These are phyloP conservation scores for Drosophila buzzatii DNA, from an alignment of 2,888 invertebrate genomes.

Conservation along the genomic window DNA sequence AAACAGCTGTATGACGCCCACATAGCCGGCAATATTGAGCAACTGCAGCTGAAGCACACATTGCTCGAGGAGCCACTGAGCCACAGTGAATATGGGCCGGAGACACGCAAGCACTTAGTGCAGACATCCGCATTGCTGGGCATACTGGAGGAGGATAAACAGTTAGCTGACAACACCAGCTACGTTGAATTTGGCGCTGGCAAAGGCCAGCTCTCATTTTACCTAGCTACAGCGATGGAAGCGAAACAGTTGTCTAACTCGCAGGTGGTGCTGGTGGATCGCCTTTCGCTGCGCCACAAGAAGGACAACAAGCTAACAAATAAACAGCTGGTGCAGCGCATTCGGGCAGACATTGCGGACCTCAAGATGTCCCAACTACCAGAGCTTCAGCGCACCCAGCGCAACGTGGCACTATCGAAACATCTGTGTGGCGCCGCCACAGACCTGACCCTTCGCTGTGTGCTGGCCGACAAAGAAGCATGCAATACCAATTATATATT, in stretches of 20 bases:
- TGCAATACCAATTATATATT: conserved; percentile 87
- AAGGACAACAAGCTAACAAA: conserved; percentile 89
- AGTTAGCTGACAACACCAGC: conserved; percentile 88
- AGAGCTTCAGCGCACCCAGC: conserved; percentile 82
- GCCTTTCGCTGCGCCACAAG: conserved; percentile 93
- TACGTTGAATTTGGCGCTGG: conserved; percentile 96
- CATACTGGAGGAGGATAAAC: conserved; percentile 87
- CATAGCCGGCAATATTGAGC: conserved; percentile 83
- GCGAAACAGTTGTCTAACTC: conserved; percentile 83
- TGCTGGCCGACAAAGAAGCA: conserved; percentile 77
- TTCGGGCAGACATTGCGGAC: conserved; percentile 93
- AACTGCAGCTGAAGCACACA: conserved; percentile 85
- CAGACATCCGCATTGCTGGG: conserved; percentile 92
- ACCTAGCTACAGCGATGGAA: conserved; percentile 88
- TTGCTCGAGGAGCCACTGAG: conserved; percentile 86
- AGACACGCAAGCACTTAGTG: conserved; percentile 90
- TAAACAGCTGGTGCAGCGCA: conserved; percentile 86
- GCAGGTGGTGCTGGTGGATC: conserved; percentile 91
- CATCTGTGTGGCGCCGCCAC: conserved; percentile 96
- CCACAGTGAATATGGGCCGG: conserved; percentile 87
- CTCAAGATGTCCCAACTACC: conserved; percentile 88
- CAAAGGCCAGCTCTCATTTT: conserved; percentile 94
- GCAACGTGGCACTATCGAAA: conserved; percentile 92
- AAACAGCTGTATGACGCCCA: conserved; percentile 84
- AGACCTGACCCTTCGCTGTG: conserved; percentile 91